Base-by-base conservation (phyloP, 2,113 vertebrate genomes). In the Globicephala melas region DNA sequence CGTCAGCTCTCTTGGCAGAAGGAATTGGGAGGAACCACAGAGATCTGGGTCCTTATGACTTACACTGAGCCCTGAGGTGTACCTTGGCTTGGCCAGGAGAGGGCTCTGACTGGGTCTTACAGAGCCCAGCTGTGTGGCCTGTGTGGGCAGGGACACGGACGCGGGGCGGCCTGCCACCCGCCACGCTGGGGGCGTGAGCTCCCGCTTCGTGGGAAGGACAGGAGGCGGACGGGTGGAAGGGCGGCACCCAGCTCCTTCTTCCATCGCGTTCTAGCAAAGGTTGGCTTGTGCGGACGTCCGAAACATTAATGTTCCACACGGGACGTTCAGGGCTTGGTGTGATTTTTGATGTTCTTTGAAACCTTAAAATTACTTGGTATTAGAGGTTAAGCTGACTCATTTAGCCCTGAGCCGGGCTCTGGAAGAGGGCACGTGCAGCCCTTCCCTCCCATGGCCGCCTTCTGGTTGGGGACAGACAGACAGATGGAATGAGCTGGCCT, bases 31-130 rank as follows among this genome's bases (percentile, higher is more conserved):
- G 71, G 70, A 31, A 0, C 28, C 13, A 13, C 25, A 2, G 9
- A 36, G 81, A 3, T 17, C 20, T 2, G 60, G 14, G 55, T 63
- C 28, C 0, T 6, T 28, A 9, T n/a, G 5, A 3, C 21, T 4
- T 2, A 8, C 4, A 12, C 4, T 31, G 26, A 18, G 20, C 26
- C 68, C 53, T 4, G 53, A 12, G 3, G 38, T 4, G 77, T 7
- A 8, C 14, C 38, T 0, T 6, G n/a, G 23, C n/a, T 5, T 4
- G 36, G 2, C 65, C 20, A 1, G 36, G 50, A 53, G 58, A 2
- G 23, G 1, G 4, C 2, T 9, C 53, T 23, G 31, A 33, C 5
- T 2, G 1, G 18, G 55, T 6, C 7, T 41, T 28, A 0, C 25
- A 4, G 3, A 10, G 4, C 25, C 23, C 13, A 6, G 41, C 1